These are phyloP conservation scores for Nephotettix cincticeps DNA, from an alignment of 1,140 invertebrate genomes.

Conservation along the genomic window DNA sequence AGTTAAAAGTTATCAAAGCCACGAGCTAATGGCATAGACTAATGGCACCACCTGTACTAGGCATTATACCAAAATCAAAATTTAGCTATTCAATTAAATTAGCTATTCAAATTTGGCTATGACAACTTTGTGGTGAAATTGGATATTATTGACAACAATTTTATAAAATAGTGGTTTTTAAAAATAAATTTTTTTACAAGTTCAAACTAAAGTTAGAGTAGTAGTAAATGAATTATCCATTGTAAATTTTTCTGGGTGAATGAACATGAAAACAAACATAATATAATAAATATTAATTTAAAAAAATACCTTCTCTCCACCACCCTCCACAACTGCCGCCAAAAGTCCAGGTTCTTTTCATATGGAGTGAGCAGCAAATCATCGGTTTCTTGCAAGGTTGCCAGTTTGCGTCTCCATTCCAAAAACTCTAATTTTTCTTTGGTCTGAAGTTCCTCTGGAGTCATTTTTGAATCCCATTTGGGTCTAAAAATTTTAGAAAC, in stretches of 20 bases:
- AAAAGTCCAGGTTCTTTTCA: slow-evolving; percentile 97
- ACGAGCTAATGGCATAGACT: too few relatives aligned
- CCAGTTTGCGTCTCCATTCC: slow-evolving; percentile 82
- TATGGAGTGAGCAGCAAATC: slow-evolving; percentile 90
- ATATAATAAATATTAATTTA: too few relatives aligned
- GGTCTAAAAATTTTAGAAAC: slow-evolving; percentile 75
- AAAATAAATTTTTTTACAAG: too few relatives aligned
- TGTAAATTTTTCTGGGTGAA: neutral
- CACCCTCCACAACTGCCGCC: slow-evolving; percentile 98
- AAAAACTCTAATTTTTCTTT: slow-evolving; percentile 82
- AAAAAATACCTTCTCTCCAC: slow-evolving; percentile 73
- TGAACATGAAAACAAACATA: too few relatives aligned
- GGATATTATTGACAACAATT: too few relatives aligned
- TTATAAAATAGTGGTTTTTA: too few relatives aligned
- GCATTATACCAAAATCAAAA: too few relatives aligned
- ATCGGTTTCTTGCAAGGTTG: slow-evolving; percentile 76
- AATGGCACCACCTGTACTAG: too few relatives aligned
- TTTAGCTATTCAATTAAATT: too few relatives aligned
- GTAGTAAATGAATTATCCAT: neutral
- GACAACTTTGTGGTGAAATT: too few relatives aligned
- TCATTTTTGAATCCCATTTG: slow-evolving; percentile 72
- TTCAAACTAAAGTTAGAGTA: neutral
- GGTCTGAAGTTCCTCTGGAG: slow-evolving; percentile 71
- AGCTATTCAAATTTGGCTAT: too few relatives aligned
- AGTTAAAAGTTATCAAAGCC: too few relatives aligned